These are phyloP conservation scores for Cichlasoma orientale DNA, from an alignment of 2,797 vertebrate species.

Conservation along the genomic window DNA sequence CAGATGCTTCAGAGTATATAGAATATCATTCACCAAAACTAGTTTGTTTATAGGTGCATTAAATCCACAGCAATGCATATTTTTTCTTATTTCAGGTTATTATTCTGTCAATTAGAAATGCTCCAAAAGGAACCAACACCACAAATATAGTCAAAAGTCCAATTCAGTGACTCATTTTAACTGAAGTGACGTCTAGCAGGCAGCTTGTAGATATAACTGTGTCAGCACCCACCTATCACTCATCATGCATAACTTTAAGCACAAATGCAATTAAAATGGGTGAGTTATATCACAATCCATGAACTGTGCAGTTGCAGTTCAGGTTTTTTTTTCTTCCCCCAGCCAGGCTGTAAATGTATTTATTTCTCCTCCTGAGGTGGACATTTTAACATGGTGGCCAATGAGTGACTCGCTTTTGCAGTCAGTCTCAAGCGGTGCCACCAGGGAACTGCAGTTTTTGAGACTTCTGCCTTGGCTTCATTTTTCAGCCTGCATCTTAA, in stretches of 20 bases:
- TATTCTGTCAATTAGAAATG: too few relatives aligned
- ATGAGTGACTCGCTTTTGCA: not conserved
- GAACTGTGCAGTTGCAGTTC: not conserved
- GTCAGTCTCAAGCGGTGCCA: not conserved
- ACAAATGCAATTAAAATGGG: not conserved
- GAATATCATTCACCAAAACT: not conserved
- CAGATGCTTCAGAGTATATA: not conserved
- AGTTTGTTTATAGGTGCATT: too few relatives aligned
- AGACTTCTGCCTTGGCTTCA: not conserved
- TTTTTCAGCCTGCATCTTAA: not conserved
- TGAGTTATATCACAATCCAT: not conserved
- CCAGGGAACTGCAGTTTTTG: not conserved
- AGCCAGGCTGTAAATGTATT: not conserved
- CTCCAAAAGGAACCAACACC: not conserved
- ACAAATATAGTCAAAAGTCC: not conserved
- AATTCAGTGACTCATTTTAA: not conserved
- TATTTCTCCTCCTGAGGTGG: not conserved
- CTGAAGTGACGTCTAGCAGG: not conserved
- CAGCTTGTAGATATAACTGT: too few relatives aligned
- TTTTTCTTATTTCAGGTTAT: too few relatives aligned
- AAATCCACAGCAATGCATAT: too few relatives aligned
- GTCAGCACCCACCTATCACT: not conserved
- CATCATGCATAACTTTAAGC: not conserved
- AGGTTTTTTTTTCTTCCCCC: not conserved
- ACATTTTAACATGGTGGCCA: not conserved